Conservation (phyloP, 2,888 invertebrate genomes). For the Microplitis manilae region DNA sequence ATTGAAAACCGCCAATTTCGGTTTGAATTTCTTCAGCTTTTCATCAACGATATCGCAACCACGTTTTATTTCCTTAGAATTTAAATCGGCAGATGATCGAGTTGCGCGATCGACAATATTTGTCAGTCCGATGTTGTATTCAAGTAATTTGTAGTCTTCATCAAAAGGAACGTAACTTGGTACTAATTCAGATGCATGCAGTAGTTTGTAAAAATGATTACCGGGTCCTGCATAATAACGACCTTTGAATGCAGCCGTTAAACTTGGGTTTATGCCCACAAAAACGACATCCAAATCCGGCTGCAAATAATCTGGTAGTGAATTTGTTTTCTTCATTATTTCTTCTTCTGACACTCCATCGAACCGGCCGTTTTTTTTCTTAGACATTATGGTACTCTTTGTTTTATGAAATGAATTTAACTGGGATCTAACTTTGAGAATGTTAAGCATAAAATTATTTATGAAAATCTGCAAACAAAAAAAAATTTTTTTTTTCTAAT, state of each 20-base stretch:
- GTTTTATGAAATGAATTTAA: neutral
- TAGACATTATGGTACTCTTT: slow-evolving; percentile 39
- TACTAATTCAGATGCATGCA: slow-evolving; percentile 62
- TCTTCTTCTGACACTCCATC: slow-evolving; percentile 66
- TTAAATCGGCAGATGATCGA: slow-evolving; percentile 65
- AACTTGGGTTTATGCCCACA: slow-evolving; percentile 68
- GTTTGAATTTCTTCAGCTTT: slow-evolving; percentile 61
- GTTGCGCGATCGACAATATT: slow-evolving; percentile 67
- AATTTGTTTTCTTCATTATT: slow-evolving; percentile 56
- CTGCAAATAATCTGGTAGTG: slow-evolving; percentile 62
- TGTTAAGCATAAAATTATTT: neutral
- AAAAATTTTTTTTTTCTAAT: neutral
- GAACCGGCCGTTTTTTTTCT: slow-evolving; percentile 60
- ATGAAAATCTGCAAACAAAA: neutral
- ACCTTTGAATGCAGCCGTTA: slow-evolving; percentile 67
- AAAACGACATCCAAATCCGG: slow-evolving; percentile 64
- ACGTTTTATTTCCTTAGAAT: slow-evolving; percentile 63
- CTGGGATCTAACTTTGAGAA: neutral
- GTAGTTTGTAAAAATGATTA: slow-evolving; percentile 69
- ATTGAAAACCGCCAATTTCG: slow-evolving; percentile 68
- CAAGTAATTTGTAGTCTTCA: slow-evolving; percentile 61
- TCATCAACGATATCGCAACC: slow-evolving; percentile 60
- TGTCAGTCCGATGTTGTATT: slow-evolving; percentile 66
- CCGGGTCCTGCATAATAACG: slow-evolving; percentile 69
- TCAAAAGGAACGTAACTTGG: slow-evolving; percentile 60